A percentile compares a stretch with the other conserved stretches of the same genome.
phyloP scores from a whole-genome alignment of 2,113 vertebrate species.

The Apteryx owenii region DNA sequence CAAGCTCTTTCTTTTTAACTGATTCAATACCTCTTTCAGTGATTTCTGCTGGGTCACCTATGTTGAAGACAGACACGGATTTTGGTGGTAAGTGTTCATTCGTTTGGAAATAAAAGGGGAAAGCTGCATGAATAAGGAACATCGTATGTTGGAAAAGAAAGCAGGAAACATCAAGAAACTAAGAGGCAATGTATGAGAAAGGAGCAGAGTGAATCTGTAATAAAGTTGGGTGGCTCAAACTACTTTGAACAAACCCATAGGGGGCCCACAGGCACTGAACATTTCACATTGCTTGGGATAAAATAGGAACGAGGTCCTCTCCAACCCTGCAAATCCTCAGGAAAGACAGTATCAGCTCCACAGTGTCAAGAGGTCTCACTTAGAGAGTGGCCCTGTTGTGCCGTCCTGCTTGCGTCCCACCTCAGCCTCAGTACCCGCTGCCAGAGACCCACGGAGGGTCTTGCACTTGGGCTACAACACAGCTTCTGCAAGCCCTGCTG shows the following conservation, averaged over 20 bases:
- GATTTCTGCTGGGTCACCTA: neutral
- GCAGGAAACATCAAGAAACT: neutral
- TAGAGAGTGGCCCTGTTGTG: neutral
- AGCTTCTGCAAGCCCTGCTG: neutral
- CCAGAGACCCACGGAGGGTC: neutral
- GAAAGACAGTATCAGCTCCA: neutral
- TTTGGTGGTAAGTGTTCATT: neutral
- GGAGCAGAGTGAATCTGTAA: neutral
- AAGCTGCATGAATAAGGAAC: neutral
- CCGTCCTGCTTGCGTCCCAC: neutral
- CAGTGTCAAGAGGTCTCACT: neutral
- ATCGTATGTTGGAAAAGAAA: neutral
- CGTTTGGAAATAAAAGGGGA: neutral
- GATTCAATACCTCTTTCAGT: neutral
- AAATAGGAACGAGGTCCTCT: neutral
- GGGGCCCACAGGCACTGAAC: neutral
- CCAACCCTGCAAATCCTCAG: too few species aligned
- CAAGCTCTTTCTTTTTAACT: neutral
- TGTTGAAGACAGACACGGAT: fast-evolving
- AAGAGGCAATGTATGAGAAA: neutral
- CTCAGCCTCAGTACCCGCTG: neutral
- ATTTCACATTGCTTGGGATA: fast-evolving
- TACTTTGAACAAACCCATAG: neutral
- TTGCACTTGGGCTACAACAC: neutral
- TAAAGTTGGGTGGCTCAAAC: neutral